phyloP scores from a whole-genome alignment of 2,113 vertebrate species.

The Oncorhynchus nerka region DNA sequence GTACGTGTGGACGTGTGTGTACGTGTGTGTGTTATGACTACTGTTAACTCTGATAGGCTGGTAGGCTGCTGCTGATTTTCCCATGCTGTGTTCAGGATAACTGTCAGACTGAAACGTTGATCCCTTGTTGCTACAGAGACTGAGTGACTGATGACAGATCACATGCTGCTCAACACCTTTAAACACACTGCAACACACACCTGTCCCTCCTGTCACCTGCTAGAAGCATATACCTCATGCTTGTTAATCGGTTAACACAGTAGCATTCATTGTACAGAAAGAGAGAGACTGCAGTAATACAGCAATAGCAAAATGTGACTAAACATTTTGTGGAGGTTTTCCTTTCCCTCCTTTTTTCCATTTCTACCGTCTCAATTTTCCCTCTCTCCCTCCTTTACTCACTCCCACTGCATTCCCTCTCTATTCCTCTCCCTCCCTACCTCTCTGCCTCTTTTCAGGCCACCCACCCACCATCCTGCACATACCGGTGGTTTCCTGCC shows the following conservation, averaged over 20 bases:
- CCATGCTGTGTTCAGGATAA: constrained; percentile 47
- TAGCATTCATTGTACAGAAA: neutral
- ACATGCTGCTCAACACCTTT: constrained; percentile 7
- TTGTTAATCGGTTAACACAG: no score
- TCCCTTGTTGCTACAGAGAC: constrained; percentile 61
- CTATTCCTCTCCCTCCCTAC: constrained; percentile 14
- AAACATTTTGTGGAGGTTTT: constrained; percentile 21
- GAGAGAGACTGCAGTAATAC: neutral
- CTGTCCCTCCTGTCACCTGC: no score
- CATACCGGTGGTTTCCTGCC: constrained; percentile 80
- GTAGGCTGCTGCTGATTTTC: constrained; percentile 39
- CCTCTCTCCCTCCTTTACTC: constrained; percentile 55
- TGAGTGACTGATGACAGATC: constrained; percentile 68
- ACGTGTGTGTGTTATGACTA: constrained; percentile 34
- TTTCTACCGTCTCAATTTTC: constrained; percentile 18
- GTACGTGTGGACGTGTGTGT: neutral
- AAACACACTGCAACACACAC: no score
- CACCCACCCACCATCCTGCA: constrained; percentile 66
- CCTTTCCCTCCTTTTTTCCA: neutral
- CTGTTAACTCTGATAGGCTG: constrained; percentile 47
- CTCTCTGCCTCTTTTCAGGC: constrained; percentile 35
- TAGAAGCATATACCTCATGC: no score
- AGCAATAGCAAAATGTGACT: neutral
- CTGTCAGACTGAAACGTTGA: constrained; percentile 61
- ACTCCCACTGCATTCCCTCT: constrained; percentile 10